Evolutionary conservation across 2,888 invertebrate genomes (phyloP).

Genomic region (Spatulosminthurus flaviceps): DNA sequence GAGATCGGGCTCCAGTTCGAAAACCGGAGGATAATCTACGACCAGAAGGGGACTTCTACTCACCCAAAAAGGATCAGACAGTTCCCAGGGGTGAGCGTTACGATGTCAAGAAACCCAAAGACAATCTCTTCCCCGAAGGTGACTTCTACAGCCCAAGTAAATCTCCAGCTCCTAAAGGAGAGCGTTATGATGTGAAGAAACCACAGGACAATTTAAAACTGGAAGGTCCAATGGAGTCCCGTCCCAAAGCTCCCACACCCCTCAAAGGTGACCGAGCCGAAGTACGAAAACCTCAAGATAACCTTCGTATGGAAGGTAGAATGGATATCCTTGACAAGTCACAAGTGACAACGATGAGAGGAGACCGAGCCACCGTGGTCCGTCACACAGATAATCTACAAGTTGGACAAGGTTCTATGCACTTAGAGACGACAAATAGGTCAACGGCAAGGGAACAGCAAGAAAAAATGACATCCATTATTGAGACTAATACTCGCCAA

Average conservation of each 20-base stretch:
- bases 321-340: conserved; percentile 50
- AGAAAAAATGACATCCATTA: conserved; percentile 4
- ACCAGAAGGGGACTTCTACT: conserved; percentile 72
- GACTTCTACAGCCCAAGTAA: conserved; percentile 70
- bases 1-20: conserved; percentile 63
- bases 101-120: conserved; percentile 68
- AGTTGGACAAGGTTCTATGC: conserved; percentile 59
- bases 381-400: conserved; percentile 62
- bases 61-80: conserved; percentile 69
- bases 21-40: conserved; percentile 70
- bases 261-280: conserved; percentile 66
- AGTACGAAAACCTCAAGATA: conserved; percentile 68
- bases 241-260: conserved; percentile 66
- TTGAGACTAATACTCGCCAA: conserved; percentile 17
- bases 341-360: conserved; percentile 36
- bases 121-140: conserved; percentile 71
- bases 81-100: conserved; percentile 68
- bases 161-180: conserved; percentile 66
- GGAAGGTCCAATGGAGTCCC: conserved; percentile 64
- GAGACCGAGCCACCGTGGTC: conserved; percentile 60
- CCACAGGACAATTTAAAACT: conserved; percentile 67
- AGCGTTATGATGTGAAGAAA: conserved; percentile 67
- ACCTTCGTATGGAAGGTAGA: conserved; percentile 74
- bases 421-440: conserved; percentile 55
- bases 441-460: neutral